Evolutionary conservation across 2,113 vertebrate genomes (phyloP).

Genomic region (Ophthalmolycus amberensis): DNA sequence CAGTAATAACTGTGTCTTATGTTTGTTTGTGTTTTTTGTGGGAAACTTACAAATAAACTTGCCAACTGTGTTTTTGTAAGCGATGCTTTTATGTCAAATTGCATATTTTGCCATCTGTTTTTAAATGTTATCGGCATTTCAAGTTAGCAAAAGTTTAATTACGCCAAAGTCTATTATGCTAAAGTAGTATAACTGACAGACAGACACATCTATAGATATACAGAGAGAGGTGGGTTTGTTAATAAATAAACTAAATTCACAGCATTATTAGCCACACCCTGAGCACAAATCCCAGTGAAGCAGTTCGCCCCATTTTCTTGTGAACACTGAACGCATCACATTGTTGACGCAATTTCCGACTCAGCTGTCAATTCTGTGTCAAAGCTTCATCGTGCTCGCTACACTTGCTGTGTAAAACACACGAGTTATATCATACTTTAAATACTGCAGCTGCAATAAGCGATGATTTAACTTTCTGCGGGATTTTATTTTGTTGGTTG

Average conservation of each 20-base stretch:
- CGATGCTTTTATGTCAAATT: not conserved
- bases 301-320: not conserved
- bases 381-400: not conserved
- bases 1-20: not conserved
- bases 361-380: conserved; percentile 25
- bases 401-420: not conserved
- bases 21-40: not conserved
- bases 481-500: not conserved
- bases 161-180: no score
- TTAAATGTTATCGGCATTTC: no score
- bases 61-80: not conserved
- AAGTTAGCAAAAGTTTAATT: no score
- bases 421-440: not conserved
- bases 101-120: not conserved
- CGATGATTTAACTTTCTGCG: not conserved
- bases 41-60: not conserved
- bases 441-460: rapidly evolving
- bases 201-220: not conserved
- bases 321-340: conserved; percentile 45
- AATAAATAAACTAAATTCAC: not conserved
- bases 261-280: conserved; percentile 20
- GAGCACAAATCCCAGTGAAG: not conserved
- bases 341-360: conserved; percentile 68
- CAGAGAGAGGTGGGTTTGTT: not conserved
- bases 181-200: no score